Evolutionary conservation across 2,797 vertebrate species (phyloP), one percentile per base, ranked within the genome.

Genomic region (Catharus ustulatus): DNA sequence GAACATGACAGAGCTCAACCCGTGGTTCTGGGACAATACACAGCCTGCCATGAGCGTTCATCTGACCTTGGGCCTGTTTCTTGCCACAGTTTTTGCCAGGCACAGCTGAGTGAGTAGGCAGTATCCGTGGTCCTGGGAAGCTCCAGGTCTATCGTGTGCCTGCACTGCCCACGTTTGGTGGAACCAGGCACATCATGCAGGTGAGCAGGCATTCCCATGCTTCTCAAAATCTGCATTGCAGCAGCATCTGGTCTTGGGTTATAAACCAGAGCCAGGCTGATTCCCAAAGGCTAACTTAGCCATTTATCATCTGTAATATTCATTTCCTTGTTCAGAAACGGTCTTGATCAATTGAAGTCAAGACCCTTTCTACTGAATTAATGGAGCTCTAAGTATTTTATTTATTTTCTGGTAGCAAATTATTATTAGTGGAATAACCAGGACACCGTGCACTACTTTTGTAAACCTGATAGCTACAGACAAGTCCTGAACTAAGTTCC

Each of bases 221-320:
- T 68, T 42, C 64, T 75, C 34, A 71, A 54, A 58, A 66, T 38
- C 71, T 84, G 59, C 77, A 43, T 2, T 83, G 46, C 75, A 75
- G 36, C 26, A 83, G 62, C 58, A 29, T 48, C 59, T 85, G 30
- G 5, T 87, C 61, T 78, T 69, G 15, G 10, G 51, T 62, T 73
- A 46, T 64, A 74, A 94, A 63, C 36, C 75, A 24, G 17, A 76
- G 22, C 16, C 69, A 78, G 29, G 40, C 54, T 76, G 51, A 59
- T n/a, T 82, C 22, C 12, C 14, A 64, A 29, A 84, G 24, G 51
- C 27, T 69, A 59, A 77, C 29, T 42, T 66, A 67, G 54, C 40
- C 51, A 52, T 91, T 89, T 88, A 49, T 94, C 55, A 87, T 84
- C 55, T 75, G 48, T 55, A 75, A 66, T 95, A 88, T 84, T 66